Conservation (phyloP, 1,140 invertebrate species). For the Papilio polyxenes region DNA sequence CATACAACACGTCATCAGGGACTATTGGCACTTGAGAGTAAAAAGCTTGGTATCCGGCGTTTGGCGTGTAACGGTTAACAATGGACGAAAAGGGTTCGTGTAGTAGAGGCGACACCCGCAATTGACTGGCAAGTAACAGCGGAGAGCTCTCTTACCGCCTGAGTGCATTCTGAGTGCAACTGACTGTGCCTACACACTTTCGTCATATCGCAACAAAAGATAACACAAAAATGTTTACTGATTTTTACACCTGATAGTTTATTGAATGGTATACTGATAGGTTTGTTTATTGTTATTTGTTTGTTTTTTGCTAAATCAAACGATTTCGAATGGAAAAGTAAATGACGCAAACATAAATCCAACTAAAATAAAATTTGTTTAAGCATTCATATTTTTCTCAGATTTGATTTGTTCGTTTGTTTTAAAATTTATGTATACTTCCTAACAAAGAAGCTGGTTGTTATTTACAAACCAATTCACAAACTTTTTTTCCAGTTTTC, state of each 20-base stretch:
- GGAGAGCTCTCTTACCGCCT: conserved; percentile 56
- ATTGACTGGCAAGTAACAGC: conserved; percentile 68
- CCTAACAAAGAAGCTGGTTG: not conserved
- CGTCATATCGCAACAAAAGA: conserved; percentile 29
- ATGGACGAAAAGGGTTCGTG: conserved; percentile 56
- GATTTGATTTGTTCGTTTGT: not conserved
- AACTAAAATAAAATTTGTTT: no score
- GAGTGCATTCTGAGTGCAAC: conserved; percentile 59
- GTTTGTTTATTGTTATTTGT: conserved; percentile 48
- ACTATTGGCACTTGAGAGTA: conserved; percentile 31
- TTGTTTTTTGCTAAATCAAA: conserved; percentile 53
- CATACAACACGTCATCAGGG: not conserved
- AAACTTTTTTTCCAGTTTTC: not conserved
- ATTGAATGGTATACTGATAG: not conserved
- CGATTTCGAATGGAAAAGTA: no score
- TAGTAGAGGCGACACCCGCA: conserved; percentile 65
- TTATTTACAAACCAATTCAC: not conserved
- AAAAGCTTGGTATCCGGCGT: conserved; percentile 24
- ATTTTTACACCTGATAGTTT: not conserved
- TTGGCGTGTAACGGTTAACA: conserved; percentile 42
- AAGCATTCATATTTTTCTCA: no score
- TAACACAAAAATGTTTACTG: conserved; percentile 10
- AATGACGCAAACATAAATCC: no score
- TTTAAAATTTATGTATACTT: not conserved
- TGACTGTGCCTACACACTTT: conserved; percentile 49